Evolutionary conservation across 2,888 invertebrate species (phyloP).

Genomic region (Cerastis rubricosa): DNA sequence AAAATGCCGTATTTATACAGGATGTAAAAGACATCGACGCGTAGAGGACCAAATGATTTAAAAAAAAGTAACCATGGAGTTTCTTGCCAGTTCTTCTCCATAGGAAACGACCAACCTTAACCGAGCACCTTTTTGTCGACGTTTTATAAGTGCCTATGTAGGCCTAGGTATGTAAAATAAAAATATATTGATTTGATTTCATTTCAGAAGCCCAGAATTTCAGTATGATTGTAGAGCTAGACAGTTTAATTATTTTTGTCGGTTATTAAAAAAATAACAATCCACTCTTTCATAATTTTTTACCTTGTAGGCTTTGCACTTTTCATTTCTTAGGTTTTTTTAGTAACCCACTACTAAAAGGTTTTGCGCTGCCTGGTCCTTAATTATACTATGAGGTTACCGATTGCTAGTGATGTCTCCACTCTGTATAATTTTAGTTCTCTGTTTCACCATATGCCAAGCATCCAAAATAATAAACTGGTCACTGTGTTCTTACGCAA

Average conservation of each 20-base stretch:
- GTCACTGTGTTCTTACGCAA: constrained; percentile 42
- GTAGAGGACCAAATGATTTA: no score
- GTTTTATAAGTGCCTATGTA: no score
- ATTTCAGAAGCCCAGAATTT: neutral
- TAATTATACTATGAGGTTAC: neutral
- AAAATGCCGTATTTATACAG: neutral
- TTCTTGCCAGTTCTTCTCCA: no score
- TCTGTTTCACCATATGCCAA: neutral
- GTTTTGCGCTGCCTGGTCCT: neutral
- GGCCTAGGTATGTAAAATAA: no score
- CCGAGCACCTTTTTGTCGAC: no score
- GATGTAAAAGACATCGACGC: neutral
- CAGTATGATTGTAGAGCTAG: neutral
- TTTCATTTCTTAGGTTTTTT: neutral
- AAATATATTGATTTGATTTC: no score
- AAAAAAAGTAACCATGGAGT: no score
- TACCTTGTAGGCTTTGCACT: no score
- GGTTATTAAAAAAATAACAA: neutral
- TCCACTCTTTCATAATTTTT: neutral
- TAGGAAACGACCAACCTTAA: no score
- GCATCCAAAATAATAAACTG: constrained; percentile 13
- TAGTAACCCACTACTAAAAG: neutral
- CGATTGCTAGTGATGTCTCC: neutral
- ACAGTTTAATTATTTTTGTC: neutral
- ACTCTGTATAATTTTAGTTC: neutral